phyloP scores from a whole-genome alignment of 2,113 vertebrate genomes.

The Mystacornis crossleyi region DNA sequence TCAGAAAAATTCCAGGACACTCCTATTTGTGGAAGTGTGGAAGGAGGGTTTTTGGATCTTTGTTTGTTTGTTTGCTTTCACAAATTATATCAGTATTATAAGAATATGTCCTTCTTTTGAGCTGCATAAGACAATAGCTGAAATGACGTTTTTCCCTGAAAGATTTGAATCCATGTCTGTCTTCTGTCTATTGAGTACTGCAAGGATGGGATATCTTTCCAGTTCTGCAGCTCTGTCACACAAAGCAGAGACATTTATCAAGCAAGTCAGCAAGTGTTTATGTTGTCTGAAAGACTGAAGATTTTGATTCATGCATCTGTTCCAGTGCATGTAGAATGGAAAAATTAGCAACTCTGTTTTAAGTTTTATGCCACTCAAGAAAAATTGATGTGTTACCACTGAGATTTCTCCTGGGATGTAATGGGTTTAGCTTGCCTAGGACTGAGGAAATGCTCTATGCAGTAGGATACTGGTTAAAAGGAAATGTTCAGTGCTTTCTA shows the following conservation, averaged over 20 bases:
- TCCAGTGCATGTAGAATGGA: not conserved
- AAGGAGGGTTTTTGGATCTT: not conserved
- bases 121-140: not conserved
- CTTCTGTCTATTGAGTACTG: not conserved
- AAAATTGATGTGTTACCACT: not conserved
- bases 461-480: not conserved
- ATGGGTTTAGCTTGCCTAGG: not conserved
- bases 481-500: rapidly evolving
- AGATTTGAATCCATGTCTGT: not conserved
- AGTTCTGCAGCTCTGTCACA: not conserved
- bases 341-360: not conserved
- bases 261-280: not conserved
- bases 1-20: not conserved
- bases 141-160: not conserved
- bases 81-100: no score
- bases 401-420: not conserved
- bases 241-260: not conserved
- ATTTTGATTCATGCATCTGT: not conserved
- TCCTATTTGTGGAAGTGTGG: not conserved
- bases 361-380: not conserved
- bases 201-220: not conserved
- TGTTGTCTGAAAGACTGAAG: not conserved
- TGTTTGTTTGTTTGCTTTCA: no score
- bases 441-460: not conserved
- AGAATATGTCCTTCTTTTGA: not conserved